Conservation (phyloP, 2,888 invertebrate species). For the Cynaeus angustus region DNA sequence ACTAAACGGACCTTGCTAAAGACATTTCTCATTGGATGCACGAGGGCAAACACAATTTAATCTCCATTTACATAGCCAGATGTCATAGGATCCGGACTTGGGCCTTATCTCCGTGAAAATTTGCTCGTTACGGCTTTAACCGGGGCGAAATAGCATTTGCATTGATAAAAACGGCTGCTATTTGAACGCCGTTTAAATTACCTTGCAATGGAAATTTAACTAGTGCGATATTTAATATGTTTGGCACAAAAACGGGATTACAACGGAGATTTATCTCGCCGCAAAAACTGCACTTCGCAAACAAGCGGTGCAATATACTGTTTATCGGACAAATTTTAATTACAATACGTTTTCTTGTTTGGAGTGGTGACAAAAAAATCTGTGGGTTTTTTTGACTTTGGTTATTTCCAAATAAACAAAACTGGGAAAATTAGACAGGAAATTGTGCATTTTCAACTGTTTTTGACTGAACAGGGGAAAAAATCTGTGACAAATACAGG, state of each 20-base stretch:
- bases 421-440: too few species aligned
- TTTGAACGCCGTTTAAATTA: constrained; percentile 16
- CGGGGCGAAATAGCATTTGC: constrained; percentile 30
- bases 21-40: constrained; percentile 11
- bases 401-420: too few species aligned
- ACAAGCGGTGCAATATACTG: too few species aligned
- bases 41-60: constrained; percentile 50
- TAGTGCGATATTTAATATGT: neutral
- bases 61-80: constrained; percentile 58
- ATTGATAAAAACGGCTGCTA: constrained; percentile 12
- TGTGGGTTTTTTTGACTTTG: too few species aligned
- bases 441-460: too few species aligned
- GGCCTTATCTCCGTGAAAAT: constrained; percentile 44
- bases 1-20: constrained; percentile 17
- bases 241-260: neutral
- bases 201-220: constrained; percentile 5
- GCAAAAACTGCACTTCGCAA: too few species aligned
- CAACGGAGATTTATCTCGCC: too few species aligned
- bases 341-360: too few species aligned
- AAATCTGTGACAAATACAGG: too few species aligned
- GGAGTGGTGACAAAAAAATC: too few species aligned
- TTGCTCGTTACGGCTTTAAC: constrained; percentile 23
- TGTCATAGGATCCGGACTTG: constrained; percentile 45
- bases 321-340: too few species aligned
- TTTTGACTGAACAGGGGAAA: too few species aligned